Base-by-base conservation (phyloP, 2,888 invertebrate genomes). In the Rhodophaea formosa region DNA sequence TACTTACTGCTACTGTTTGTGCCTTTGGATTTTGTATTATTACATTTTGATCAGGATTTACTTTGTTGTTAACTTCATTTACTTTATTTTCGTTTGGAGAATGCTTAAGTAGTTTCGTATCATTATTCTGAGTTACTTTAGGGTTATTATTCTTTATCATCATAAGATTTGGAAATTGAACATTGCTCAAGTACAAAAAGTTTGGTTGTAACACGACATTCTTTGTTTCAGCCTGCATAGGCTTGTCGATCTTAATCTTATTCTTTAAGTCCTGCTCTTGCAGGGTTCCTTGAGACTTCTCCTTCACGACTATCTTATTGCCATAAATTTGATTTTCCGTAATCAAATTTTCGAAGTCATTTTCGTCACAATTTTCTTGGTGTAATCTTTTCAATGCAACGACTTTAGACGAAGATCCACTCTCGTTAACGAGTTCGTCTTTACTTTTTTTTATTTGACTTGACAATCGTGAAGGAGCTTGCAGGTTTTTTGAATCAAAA, bases 271-370 rank as follows among this genome's bases (percentile, higher is more conserved):
- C 85, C 71, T 87, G 85, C 62, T 90, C 88, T 69, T 89, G 88
- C 57, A 73, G 75, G 10, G 80, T 86, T 30, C 84, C 82, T 73
- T 87, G 88, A 57, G 84, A 83, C 69, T 92, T 92, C 84, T 92
- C 91, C 86, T 92, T 92, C 80, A 92, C 90, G 80, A 92, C 91
- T 80, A 92, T 92, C 79, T 92, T 92, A 66, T 92, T 91, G 65
- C 91, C 91, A 70, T 91, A 92, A 62, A 92, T 92, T 80, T 92
- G 91, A 77, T 92, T 92, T 74, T 92, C 91, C 29, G 92, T 91
- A 47, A 92, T 92, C 66, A 92, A 80, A 75, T 92, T 92, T 69
- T 92, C 92, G 70, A 92, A 92, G 72, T 92, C 92, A 60, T 91
- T 89, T 71, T 91, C 91, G 66, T 92, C 91, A 64, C 84, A 85